Conservation (phyloP, 2,797 vertebrate genomes). For the Periophthalmus magnuspinnatus region DNA sequence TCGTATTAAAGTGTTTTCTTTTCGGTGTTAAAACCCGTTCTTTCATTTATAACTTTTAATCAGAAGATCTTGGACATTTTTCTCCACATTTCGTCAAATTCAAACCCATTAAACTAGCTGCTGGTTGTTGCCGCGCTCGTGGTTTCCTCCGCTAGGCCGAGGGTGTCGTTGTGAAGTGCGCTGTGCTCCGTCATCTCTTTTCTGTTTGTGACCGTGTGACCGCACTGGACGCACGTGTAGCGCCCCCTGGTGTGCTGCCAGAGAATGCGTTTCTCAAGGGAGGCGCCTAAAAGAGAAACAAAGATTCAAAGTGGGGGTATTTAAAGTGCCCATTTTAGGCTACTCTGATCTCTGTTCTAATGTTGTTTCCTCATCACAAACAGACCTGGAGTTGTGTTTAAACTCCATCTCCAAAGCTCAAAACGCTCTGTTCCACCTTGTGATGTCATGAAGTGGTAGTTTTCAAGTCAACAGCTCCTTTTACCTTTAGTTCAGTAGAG, state of each 20-base stretch:
- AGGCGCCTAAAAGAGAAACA: slow-evolving; percentile 67
- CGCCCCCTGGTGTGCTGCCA: slow-evolving; percentile 93
- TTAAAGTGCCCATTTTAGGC: neutral
- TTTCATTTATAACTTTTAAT: neutral
- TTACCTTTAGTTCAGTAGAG: too few species aligned
- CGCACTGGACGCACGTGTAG: slow-evolving; percentile 90
- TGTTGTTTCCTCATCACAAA: too few species aligned
- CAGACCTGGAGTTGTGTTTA: too few species aligned
- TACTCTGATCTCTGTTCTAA: too few species aligned
- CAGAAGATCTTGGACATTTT: neutral
- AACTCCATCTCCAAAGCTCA: too few species aligned
- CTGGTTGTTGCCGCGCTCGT: slow-evolving; percentile 34
- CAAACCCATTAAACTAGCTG: neutral
- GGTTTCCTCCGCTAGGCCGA: slow-evolving; percentile 50
- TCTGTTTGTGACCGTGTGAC: slow-evolving; percentile 77
- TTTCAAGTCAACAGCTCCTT: too few species aligned
- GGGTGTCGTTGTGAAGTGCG: slow-evolving; percentile 73
- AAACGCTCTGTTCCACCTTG: too few species aligned
- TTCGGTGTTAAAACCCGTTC: neutral
- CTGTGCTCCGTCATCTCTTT: slow-evolving; percentile 89
- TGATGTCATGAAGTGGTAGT: too few species aligned
- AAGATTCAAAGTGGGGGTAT: neutral
- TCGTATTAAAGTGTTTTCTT: neutral
- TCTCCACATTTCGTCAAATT: too few species aligned
- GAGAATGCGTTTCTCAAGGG: slow-evolving; percentile 84